Evolutionary conservation across 2,797 vertebrate genomes (phyloP).

Genomic region (Labroides dimidiatus): DNA sequence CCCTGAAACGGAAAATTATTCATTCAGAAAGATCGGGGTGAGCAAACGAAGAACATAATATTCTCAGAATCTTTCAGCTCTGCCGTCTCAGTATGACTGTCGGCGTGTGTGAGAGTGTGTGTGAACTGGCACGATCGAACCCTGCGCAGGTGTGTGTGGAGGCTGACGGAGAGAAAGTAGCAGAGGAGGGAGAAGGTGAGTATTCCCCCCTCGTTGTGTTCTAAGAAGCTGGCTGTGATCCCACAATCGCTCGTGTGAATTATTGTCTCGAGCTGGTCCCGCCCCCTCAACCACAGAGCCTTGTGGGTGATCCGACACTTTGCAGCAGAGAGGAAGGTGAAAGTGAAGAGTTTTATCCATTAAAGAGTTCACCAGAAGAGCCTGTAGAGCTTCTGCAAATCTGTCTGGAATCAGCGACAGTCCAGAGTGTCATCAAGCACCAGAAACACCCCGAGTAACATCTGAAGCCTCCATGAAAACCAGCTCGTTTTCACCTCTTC

Average conservation of each 20-base stretch:
- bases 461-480: no score
- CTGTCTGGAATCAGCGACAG: no score
- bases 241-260: conserved; percentile 55
- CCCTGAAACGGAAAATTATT: conserved; percentile 66
- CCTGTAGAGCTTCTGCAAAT: no score
- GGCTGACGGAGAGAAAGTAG: conserved; percentile 17
- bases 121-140: no score
- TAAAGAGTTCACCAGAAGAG: no score
- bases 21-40: conserved; percentile 69
- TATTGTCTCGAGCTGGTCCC: conserved; percentile 52
- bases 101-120: neutral
- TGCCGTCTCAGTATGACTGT: conserved; percentile 71
- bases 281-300: conserved; percentile 56
- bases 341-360: conserved; percentile 11
- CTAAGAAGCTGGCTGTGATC: conserved; percentile 71
- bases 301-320: conserved; percentile 29
- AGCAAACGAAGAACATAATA: conserved; percentile 28
- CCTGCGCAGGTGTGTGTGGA: neutral
- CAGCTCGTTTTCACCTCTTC: no score
- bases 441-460: no score
- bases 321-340: conserved; percentile 43
- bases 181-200: conserved; percentile 54
- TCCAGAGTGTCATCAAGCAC: no score
- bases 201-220: conserved; percentile 60
- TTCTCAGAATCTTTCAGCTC: conserved; percentile 73